Conservation (phyloP, 1,140 invertebrate genomes). For the Drosophila repletoides region DNA sequence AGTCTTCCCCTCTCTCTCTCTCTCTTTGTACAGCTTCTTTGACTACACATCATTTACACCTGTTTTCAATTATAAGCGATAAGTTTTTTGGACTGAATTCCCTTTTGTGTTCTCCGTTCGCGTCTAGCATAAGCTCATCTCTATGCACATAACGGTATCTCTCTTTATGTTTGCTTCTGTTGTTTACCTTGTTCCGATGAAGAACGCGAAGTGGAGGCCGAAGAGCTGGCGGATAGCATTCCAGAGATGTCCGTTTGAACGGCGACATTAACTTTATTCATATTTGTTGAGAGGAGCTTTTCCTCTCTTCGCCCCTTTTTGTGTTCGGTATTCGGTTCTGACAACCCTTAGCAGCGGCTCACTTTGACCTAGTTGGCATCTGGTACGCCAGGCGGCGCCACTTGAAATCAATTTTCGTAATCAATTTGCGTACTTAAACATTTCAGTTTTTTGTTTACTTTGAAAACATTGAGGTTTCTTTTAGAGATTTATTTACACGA, state of each 20-base stretch:
- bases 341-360: constrained; percentile 15
- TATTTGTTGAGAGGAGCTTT: constrained; percentile 13
- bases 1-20: neutral
- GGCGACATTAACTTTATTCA: constrained; percentile 72
- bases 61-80: constrained; percentile 56
- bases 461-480: constrained; percentile 8
- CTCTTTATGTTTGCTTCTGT: constrained; percentile 2
- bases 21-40: neutral
- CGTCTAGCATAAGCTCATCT: constrained; percentile 43
- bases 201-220: constrained; percentile 66
- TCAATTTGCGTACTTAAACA: constrained; percentile 62
- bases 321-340: neutral
- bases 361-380: constrained; percentile 52
- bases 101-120: constrained; percentile 50
- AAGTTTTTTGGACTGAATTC: constrained; percentile 10
- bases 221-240: constrained; percentile 72
- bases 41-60: constrained; percentile 54
- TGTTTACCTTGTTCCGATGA: constrained; percentile 80
- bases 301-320: neutral
- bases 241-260: constrained; percentile 79
- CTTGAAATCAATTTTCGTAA: constrained; percentile 73
- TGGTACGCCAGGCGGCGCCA: constrained; percentile 42
- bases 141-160: constrained; percentile 27
- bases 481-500: constrained; percentile 38
- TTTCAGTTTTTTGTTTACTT: constrained; percentile 55